These are phyloP conservation scores for Poeciliopsis infans DNA, from an alignment of 2,797 vertebrate species.

Conservation along the genomic window DNA sequence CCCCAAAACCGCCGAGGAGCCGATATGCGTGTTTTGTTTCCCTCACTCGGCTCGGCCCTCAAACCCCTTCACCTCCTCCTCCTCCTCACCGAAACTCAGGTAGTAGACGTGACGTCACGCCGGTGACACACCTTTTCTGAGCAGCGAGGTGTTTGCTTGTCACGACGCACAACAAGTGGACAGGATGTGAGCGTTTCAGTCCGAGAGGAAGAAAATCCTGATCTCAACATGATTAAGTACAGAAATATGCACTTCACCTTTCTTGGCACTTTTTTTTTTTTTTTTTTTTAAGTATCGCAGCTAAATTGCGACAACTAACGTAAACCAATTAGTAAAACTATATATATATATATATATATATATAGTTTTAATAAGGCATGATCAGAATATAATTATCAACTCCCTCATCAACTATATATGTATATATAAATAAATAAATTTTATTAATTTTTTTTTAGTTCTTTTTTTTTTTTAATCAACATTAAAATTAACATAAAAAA, in stretches of 20 bases:
- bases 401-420: too few species aligned
- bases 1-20: not conserved
- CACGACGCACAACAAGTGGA: not conserved
- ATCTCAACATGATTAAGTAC: too few species aligned
- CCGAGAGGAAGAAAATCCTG: not conserved
- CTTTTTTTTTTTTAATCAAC: not conserved
- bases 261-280: not conserved
- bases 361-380: too few species aligned
- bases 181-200: not conserved
- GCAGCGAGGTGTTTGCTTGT: conserved; percentile 8
- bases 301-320: too few species aligned
- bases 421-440: too few species aligned
- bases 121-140: conserved; percentile 71
- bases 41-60: conserved; percentile 22
- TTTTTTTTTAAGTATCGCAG: not conserved
- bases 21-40: conserved; percentile 2
- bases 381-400: too few species aligned
- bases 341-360: too few species aligned
- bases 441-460: too few species aligned
- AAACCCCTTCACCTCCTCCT: conserved; percentile 4
- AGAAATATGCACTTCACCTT: not conserved
- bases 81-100: conserved; percentile 83
- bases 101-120: conserved; percentile 78
- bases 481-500: too few species aligned
- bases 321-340: not conserved